Conservation (phyloP, 2,888 invertebrate species). For the Hirtodrosophila confusa region DNA sequence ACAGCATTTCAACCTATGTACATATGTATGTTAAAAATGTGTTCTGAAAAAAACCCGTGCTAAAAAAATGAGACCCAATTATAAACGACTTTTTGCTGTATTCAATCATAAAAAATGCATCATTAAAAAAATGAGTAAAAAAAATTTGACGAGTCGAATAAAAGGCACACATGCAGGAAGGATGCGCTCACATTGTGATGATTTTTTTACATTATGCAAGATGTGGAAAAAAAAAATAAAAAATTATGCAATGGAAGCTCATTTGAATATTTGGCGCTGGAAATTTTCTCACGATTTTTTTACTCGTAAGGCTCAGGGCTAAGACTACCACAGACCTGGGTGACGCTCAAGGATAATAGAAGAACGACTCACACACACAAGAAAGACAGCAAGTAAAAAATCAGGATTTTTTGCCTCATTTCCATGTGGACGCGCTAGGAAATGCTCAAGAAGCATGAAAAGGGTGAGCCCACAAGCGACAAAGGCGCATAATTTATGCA, state of each 20-base stretch:
- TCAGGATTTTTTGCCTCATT: constrained; percentile 82
- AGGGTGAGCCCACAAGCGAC: constrained; percentile 64
- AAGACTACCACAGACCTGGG: constrained; percentile 69
- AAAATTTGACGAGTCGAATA: constrained; percentile 52
- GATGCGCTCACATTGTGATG: constrained; percentile 65
- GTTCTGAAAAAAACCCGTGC: constrained; percentile 37
- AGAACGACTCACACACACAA: constrained; percentile 47
- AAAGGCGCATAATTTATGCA: constrained; percentile 75
- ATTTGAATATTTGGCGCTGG: constrained; percentile 73
- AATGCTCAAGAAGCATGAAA: constrained; percentile 57
- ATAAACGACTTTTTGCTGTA: constrained; percentile 74
- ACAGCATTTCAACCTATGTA: constrained; percentile 54
- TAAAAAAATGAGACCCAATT: constrained; percentile 62
- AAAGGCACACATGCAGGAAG: constrained; percentile 52
- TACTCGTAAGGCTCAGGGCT: constrained; percentile 10
- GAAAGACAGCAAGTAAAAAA: constrained; percentile 66
- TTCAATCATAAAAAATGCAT: constrained; percentile 69
- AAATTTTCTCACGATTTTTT: constrained; percentile 75
- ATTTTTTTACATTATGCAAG: constrained; percentile 39
- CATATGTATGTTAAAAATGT: constrained; percentile 45
- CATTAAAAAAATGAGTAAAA: constrained; percentile 61
- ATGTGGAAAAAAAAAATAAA: constrained; percentile 53
- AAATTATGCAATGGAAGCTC: constrained; percentile 69
- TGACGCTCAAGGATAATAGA: constrained; percentile 72
- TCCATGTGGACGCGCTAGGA: constrained; percentile 75